Percentiles rank a stretch among this genome's conserved stretches.
Conservation (phyloP, 2,113 vertebrate species). For the Corapipo altera region DNA sequence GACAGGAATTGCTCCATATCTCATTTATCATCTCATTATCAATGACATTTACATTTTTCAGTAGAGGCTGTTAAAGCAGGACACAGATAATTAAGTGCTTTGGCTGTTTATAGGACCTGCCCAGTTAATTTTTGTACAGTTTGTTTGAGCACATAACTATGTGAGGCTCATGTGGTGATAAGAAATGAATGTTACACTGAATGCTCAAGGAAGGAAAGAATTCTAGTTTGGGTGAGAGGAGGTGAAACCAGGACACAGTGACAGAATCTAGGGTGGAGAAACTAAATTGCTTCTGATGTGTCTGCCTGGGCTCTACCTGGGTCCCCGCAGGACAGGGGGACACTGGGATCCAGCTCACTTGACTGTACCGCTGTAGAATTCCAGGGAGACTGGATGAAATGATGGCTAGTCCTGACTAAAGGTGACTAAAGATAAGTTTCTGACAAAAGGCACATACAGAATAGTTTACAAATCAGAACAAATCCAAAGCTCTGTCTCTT, state of each 20-base stretch:
- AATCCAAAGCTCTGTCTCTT: neutral
- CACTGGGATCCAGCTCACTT: neutral
- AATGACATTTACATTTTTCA: neutral
- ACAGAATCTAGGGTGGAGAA: neutral
- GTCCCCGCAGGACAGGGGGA: neutral
- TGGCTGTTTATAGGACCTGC: neutral
- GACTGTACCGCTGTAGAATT: neutral
- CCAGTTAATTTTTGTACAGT: neutral
- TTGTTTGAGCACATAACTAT: neutral
- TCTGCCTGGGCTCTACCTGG: neutral
- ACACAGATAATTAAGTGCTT: neutral
- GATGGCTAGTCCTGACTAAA: neutral
- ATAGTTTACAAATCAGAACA: neutral
- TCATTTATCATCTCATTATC: neutral
- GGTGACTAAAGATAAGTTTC: neutral
- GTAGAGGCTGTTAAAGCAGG: neutral
- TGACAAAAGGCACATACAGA: neutral
- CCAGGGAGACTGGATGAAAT: neutral
- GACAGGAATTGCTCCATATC: neutral
- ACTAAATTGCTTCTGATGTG: neutral
- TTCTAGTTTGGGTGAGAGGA: neutral
- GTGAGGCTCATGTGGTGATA: constrained; percentile 13
- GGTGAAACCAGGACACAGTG: neutral
- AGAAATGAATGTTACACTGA: neutral
- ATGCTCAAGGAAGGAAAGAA: constrained; percentile 7